Conservation (phyloP, 1,140 invertebrate species). For the Asobara japonica region DNA sequence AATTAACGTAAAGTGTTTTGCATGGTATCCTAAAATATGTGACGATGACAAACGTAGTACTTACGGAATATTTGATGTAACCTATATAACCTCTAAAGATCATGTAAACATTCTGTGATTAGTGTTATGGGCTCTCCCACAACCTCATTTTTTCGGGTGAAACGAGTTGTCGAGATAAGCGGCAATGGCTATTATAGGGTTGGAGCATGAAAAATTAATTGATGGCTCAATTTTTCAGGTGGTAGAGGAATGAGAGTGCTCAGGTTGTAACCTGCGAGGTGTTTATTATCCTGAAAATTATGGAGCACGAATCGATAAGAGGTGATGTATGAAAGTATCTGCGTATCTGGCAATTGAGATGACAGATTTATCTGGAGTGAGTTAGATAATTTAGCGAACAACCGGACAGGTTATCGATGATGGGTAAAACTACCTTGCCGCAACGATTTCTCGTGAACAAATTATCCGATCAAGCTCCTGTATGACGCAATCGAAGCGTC, state of each 20-base stretch:
- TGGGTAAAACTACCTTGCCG: too few relatives aligned
- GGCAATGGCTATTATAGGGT: background rate
- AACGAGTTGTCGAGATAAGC: background rate
- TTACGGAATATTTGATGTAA: background rate
- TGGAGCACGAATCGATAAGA: background rate
- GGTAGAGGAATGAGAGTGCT: background rate
- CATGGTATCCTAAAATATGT: background rate
- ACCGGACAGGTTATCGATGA: too few relatives aligned
- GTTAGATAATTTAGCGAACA: too few relatives aligned
- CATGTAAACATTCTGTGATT: background rate
- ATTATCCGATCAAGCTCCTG: too few relatives aligned
- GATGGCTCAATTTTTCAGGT: background rate
- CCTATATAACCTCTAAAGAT: background rate
- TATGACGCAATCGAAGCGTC: too few relatives aligned
- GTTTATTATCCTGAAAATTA: background rate
- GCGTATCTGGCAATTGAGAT: too few relatives aligned
- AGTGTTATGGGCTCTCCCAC: background rate
- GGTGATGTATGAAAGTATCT: too few relatives aligned
- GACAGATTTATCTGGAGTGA: too few relatives aligned
- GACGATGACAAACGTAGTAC: background rate
- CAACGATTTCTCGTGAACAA: too few relatives aligned
- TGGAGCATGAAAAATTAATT: background rate
- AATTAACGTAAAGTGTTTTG: background rate
- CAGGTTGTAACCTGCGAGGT: background rate
- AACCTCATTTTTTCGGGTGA: background rate